These are phyloP conservation scores for Aphidius ervi DNA, from an alignment of 1,140 invertebrate species.

Conservation along the genomic window DNA sequence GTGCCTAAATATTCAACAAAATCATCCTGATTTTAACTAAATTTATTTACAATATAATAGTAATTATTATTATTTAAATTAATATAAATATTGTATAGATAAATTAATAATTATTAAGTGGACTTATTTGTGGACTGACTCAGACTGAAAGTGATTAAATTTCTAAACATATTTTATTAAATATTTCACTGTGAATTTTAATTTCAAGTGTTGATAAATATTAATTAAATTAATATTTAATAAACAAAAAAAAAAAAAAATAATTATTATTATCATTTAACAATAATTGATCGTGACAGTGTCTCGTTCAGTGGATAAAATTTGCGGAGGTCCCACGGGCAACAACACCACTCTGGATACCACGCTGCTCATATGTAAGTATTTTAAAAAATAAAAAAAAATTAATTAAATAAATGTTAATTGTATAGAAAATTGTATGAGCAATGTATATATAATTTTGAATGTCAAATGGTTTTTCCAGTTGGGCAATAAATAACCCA, in stretches of 20 bases:
- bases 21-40: no score
- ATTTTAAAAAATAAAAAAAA: not conserved
- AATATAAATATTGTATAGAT: no score
- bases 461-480: no score
- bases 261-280: constrained; percentile 4
- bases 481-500: no score
- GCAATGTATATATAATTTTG: no score
- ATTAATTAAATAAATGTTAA: constrained; percentile 17
- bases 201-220: not conserved
- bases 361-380: constrained; percentile 54
- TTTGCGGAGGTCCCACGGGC: constrained; percentile 42
- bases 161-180: no score
- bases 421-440: not conserved
- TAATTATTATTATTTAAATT: no score
- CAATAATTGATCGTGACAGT: constrained; percentile 36
- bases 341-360: constrained; percentile 53
- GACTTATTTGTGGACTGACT: constrained; percentile 12
- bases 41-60: no score
- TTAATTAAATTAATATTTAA: constrained; percentile 7
- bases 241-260: not conserved
- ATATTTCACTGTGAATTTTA: no score
- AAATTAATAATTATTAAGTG: not conserved
- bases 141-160: constrained; percentile 3
- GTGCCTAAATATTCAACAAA: no score
- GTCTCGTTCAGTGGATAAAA: constrained; percentile 44